These are phyloP conservation scores for Drosophila melanica DNA, from an alignment of 1,140 invertebrate species.

Conservation along the genomic window DNA sequence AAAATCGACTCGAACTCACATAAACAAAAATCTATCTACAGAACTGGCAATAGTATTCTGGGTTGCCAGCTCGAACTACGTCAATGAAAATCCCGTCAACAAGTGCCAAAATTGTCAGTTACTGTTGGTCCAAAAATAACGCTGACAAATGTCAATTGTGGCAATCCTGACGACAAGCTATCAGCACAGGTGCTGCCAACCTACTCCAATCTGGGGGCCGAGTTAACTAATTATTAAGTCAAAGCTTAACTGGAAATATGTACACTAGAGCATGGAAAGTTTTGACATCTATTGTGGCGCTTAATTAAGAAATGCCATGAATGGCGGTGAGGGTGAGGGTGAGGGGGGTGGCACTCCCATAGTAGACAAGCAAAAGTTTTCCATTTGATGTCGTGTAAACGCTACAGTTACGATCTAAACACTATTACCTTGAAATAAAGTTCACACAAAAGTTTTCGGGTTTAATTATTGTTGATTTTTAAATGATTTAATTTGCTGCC, in stretches of 20 bases:
- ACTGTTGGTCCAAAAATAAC: constrained; percentile 17
- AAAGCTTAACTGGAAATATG: constrained; percentile 24
- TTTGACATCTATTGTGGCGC: constrained; percentile 48
- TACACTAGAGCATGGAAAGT: constrained; percentile 42
- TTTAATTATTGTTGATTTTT: constrained; percentile 76
- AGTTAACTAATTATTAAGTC: constrained; percentile 56
- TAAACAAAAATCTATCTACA: not conserved
- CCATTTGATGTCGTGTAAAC: constrained; percentile 71
- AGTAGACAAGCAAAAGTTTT: constrained; percentile 48
- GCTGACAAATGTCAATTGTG: constrained; percentile 37
- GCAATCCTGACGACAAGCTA: constrained; percentile 19
- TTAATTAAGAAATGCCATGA: constrained; percentile 60
- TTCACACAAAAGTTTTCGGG: constrained; percentile 57
- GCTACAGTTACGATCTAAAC: constrained; percentile 50
- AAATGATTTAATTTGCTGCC: constrained; percentile 66
- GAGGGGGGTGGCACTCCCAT: not conserved
- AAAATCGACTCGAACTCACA: not conserved
- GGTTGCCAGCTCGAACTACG: not conserved
- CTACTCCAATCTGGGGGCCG: not conserved
- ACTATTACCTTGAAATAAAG: constrained; percentile 43
- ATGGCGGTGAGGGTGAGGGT: not conserved
- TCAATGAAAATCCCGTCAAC: constrained; percentile 17
- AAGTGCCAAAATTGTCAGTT: constrained; percentile 4
- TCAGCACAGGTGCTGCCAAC: constrained; percentile 7
- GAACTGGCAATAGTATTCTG: no score